Base-by-base conservation (phyloP, 2,113 vertebrate species). In the Neolamprologus falcicula region DNA sequence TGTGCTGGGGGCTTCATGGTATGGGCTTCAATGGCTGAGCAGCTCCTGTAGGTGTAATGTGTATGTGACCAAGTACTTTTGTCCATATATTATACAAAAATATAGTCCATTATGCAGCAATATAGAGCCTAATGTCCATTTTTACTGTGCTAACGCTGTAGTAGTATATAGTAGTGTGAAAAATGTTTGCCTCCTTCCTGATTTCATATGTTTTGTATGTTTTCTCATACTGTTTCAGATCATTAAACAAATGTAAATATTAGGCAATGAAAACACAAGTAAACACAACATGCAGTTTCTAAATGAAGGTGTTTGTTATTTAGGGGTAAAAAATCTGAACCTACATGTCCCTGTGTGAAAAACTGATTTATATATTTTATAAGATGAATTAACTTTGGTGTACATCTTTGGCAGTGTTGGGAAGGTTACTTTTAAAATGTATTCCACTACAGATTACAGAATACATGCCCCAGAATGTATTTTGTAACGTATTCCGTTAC, bases 11-110 rank as follows among this genome's bases (percentile, higher is more conserved):
- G 16, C 59, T 33, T 33, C 28, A 66, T 66, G 31, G 33, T n/a
- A 12, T 37, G 33, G 61, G 17, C 19, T 66, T 37, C 33, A n/a
- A 66, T 66, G 61, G 61, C 61, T 37, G 61, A 66, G 61, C 61
- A 66, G 33, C 31, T 66, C 33, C 33, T 66, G 61, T 66, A 37
- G 61, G 61, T 66, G 61, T 55, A 55, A 55, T 55, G 54, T 66
- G 59, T 63, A 35, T 35, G 61, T 35, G 26, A 5, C 9, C 61
- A 7, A 66, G 31, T 66, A 66, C 31, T n/a, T 66, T 66, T 66
- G 19, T 66, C 17, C 33, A 61, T 40, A 31, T 40, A 14, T 68
- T 68, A 19, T 68, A 7, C 11, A 40, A 11, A 28, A 59, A 59
- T 61, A 61, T 31, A 61, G 57, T 66, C 19, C 37, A 42, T 71